phyloP scores from a whole-genome alignment of 2,113 vertebrate species.

The Morone saxatilis region DNA sequence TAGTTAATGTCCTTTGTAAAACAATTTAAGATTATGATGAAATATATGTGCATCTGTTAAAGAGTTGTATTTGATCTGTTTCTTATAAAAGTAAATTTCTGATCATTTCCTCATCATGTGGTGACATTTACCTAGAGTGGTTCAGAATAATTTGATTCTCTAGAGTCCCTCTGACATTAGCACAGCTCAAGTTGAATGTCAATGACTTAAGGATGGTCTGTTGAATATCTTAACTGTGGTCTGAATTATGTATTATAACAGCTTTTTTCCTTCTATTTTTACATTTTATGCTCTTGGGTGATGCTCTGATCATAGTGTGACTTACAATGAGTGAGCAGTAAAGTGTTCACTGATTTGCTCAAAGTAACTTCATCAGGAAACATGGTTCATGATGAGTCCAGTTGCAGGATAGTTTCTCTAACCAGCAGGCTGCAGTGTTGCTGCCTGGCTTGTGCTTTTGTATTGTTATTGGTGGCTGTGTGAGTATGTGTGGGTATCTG shows the following conservation, averaged over 20 bases:
- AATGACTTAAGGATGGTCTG: slow-evolving; percentile 56
- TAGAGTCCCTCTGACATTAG: slow-evolving; percentile 67
- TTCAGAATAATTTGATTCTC: slow-evolving; percentile 61
- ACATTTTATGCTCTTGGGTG: slow-evolving; percentile 12
- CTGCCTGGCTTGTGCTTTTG: slow-evolving; percentile 20
- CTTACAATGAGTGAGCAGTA: slow-evolving; percentile 11
- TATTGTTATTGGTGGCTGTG: slow-evolving; percentile 28
- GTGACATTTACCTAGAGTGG: slow-evolving; percentile 72
- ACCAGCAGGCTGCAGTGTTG: slow-evolving; percentile 14
- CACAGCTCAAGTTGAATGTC: slow-evolving; percentile 65
- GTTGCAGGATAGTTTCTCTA: slow-evolving; percentile 20
- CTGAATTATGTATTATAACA: slow-evolving; percentile 51
- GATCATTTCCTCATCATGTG: slow-evolving; percentile 59
- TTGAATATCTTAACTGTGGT: slow-evolving; percentile 54
- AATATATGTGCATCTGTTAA: slow-evolving; percentile 16
- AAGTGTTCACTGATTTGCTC: background rate
- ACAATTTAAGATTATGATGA: background rate
- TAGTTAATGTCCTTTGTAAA: background rate
- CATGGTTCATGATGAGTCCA: slow-evolving; percentile 14
- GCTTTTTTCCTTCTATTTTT: slow-evolving; percentile 49
- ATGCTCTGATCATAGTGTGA: slow-evolving; percentile 9
- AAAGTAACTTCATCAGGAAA: slow-evolving; percentile 1
- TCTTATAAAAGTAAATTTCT: slow-evolving; percentile 43
- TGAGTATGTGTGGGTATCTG: background rate
- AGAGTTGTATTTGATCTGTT: slow-evolving; percentile 8